Conservation (phyloP, 2,888 invertebrate genomes). For the Erpobdella octoculata region DNA sequence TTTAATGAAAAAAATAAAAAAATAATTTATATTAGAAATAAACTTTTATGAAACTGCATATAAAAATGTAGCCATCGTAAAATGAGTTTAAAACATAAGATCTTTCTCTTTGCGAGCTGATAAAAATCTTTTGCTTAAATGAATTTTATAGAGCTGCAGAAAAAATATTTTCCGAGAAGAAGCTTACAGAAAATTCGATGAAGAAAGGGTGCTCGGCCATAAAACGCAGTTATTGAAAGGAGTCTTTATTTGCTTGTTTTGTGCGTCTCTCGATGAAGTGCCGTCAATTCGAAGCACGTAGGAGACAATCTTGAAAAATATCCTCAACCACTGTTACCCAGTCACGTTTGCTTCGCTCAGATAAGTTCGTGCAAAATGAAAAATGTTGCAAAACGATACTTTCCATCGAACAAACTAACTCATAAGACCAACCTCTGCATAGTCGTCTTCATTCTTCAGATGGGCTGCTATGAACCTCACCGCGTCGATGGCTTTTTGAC, state of each 20-base stretch:
- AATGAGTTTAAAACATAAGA: no score
- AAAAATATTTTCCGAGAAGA: no score
- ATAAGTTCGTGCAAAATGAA: no score
- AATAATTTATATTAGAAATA: no score
- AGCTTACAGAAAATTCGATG: no score
- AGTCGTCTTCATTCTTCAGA: constrained; percentile 91
- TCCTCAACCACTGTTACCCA: neutral
- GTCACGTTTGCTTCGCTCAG: no score
- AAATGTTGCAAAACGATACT: neutral
- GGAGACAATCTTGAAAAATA: constrained; percentile 17
- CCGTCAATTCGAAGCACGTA: constrained; percentile 8
- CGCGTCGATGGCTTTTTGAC: constrained; percentile 73
- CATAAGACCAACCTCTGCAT: constrained; percentile 71
- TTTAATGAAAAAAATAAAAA: no score
- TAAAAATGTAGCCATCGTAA: no score
- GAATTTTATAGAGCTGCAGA: no score
- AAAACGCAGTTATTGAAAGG: neutral
- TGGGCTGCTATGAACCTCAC: constrained; percentile 97
- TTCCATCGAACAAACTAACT: neutral
- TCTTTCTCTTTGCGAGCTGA: no score
- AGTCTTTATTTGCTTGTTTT: neutral
- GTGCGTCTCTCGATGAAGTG: neutral
- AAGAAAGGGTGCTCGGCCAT: neutral
- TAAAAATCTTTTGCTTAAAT: no score
- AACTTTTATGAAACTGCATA: no score